Evolutionary conservation across 2,797 vertebrate species (phyloP), one percentile per base, ranked within the genome.

Genomic region (Pipistrellus pipistrellus): DNA sequence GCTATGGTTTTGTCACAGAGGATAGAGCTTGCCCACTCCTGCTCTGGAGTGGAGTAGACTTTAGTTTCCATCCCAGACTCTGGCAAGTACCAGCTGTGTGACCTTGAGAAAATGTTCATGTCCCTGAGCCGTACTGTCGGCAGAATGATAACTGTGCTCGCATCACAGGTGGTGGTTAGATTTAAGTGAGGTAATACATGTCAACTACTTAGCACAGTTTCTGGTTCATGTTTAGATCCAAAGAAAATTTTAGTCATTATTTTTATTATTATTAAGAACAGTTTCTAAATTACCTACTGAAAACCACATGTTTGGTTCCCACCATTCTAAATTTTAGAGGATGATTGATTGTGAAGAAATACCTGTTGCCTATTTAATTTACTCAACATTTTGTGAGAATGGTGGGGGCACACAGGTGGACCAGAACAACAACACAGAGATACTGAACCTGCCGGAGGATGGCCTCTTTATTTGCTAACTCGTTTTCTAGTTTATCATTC

Each of bases 401-500:
- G 21, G 2, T 32, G 25, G 91, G 57, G 76, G 69, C 0, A 18
- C 2, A 69, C 6, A 82, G 18, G 53, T 0, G 7, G 12, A 76
- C 35, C 82, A 78, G 62, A 94, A 88, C 5, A 87, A 85, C 80
- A 87, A 27, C 48, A 15, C 1, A 85, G 23, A 53, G 96, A 96
- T 85, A 98, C 98, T 44, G 84, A 96, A 99, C 99, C 99, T 99
- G 99, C 96, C 99, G 98, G 80, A 99, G 98, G 98, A 99, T 99
- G 57, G 99, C 99, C 96, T 99, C 99, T 97, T 99, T 99, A 97
- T 99, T 99, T 96, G 99, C 99, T 96, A 99, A 90, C 94, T 99
- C 99, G 53, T 99, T 99, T 98, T 99, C 99, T 96, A 99, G 98
- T 85, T 99, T 99, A 98, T 99, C 99, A 0, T 99, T 99, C 99